Base-by-base conservation (phyloP, 2,113 vertebrate species). In the Nipponia nippon region DNA sequence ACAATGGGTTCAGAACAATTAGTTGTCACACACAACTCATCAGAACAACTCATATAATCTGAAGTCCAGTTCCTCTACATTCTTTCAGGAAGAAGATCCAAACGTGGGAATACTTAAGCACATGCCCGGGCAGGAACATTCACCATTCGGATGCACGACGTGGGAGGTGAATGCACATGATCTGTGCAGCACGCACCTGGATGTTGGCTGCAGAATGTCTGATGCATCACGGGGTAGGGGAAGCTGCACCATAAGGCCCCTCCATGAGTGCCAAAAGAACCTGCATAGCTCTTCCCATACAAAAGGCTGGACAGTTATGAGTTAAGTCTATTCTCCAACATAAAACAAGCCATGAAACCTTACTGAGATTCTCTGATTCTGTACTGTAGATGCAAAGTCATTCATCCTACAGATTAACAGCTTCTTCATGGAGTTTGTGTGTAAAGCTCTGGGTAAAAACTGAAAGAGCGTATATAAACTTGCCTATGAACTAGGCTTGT, bases 91-190 rank as follows among this genome's bases (percentile, higher is more conserved):
- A 66, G 62, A 67, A 93, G 46, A 86, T 52, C 20, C 40, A 65
- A 47, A 73, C 14, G 44, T 13, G n/a, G 14, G 32, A 40, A 49
- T 29, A 42, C 19, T 40, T 42, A 16, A 80, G 76, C 29, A 59
- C 5, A 3, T 38, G 71, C 22, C 27, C 8, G 30, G 25, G 32
- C 47, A 95, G 63, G 1, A 78, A 20, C 63, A 65, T 21, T 59
- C 47, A 38, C 22, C 26, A 17, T 13, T 11, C 1, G 1, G 29
- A 77, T 71, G 29, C 22, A 23, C 0, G 0, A 21, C 20, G 25
- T 0, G 0, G 13, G 26, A 89, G 26, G 30, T 32, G 53, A 89
- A 69, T 0, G 1, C 27, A 42, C 21, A 1, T 1, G 4, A 42
- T 34, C 16, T 30, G 30, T 9, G 46, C 8, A 53, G 85, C 32